Evolutionary conservation across 2,888 invertebrate species (phyloP).

Genomic region (Sicus ferrugineus): DNA sequence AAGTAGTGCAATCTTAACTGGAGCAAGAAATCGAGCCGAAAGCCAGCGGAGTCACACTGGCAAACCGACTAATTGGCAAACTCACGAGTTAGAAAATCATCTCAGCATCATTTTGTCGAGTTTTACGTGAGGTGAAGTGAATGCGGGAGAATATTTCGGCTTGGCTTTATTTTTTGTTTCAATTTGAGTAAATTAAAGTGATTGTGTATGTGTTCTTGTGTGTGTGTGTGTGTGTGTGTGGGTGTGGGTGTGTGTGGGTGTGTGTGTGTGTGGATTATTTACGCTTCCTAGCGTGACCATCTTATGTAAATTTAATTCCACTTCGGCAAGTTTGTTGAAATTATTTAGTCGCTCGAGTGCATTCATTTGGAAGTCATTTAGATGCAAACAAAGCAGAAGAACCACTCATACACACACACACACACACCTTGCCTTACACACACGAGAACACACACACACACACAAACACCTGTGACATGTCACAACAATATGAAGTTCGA

Average conservation of each 20-base stretch:
- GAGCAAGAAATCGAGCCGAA: too few relatives aligned
- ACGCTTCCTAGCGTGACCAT: not conserved
- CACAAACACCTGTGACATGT: not conserved
- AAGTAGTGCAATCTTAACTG: too few relatives aligned
- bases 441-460: not conserved
- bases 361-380: constrained; percentile 26
- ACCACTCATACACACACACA: not conserved
- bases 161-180: too few relatives aligned
- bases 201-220: too few relatives aligned
- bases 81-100: too few relatives aligned
- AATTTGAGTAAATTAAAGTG: too few relatives aligned
- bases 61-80: too few relatives aligned
- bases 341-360: constrained; percentile 15
- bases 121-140: too few relatives aligned
- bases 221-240: too few relatives aligned
- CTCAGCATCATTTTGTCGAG: too few relatives aligned
- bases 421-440: not conserved
- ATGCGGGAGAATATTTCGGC: too few relatives aligned
- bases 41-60: too few relatives aligned
- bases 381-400: constrained; percentile 7
- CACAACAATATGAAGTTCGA: not conserved
- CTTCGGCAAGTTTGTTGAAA: not conserved
- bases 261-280: not conserved
- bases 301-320: not conserved
- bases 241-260: not conserved